These are phyloP conservation scores for Onthophagus sagittarius DNA, from an alignment of 2,888 invertebrate genomes.

Conservation along the genomic window DNA sequence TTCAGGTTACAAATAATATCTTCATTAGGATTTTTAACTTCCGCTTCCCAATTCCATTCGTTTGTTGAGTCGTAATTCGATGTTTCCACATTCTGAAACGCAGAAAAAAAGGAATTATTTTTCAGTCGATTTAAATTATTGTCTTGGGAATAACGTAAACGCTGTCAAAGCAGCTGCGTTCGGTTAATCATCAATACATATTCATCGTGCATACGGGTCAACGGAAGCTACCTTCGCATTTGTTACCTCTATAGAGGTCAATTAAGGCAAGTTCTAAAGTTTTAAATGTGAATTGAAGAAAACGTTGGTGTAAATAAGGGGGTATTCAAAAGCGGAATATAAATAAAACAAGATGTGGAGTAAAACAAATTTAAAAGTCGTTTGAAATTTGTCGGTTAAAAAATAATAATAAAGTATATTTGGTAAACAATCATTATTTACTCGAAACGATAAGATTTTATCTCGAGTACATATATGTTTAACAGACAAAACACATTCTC, in stretches of 20 bases:
- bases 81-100: slow-evolving; percentile 37
- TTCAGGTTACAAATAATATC: slow-evolving; percentile 37
- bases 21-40: slow-evolving; percentile 13
- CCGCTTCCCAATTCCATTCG: slow-evolving; percentile 55
- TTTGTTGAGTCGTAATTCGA: slow-evolving; percentile 46
- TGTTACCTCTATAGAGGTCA: slow-evolving; percentile 20
- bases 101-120: not conserved
- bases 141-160: slow-evolving; percentile 1
- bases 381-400: too few relatives aligned
- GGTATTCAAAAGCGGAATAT: not conserved
- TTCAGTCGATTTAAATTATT: not conserved
- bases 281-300: not conserved
- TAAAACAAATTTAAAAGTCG: too few relatives aligned
- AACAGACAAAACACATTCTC: not conserved
- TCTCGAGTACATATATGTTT: not conserved
- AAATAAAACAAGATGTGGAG: not conserved
- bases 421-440: not conserved
- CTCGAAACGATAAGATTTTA: not conserved
- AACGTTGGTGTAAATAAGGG: not conserved
- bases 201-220: slow-evolving; percentile 27
- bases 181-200: slow-evolving; percentile 27
- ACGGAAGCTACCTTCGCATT: slow-evolving; percentile 24
- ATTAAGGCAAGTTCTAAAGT: slow-evolving; percentile 14
- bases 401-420: not conserved
- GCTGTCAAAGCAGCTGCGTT: slow-evolving; percentile 20